Evolutionary conservation across 2,113 vertebrate species (phyloP), one percentile per base, ranked within the genome.

Genomic region (Phaethon lepturus): DNA sequence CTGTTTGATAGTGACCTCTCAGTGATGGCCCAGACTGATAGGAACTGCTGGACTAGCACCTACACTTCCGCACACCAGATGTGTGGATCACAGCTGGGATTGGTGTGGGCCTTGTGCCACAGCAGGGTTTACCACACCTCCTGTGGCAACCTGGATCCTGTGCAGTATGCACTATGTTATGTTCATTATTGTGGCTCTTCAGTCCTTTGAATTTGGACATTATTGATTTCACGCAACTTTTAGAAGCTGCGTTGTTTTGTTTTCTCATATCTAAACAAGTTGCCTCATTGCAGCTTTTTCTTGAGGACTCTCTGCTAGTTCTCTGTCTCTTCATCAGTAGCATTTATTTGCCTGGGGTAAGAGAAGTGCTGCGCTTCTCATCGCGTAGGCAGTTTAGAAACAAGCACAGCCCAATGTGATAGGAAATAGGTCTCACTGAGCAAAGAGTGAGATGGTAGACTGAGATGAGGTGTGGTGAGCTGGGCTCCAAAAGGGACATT

Each of bases 21-120:
- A 35, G 5, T 0, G 3, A 18, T 33, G 29, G 31, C 38, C 83
- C 38, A 49, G n/a, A 50, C 31, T 0, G 3, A 19, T 28, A 40
- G 60, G 50, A 86, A 44, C 6, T 45, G 38, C n/a, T 63, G 40
- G 15, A 67, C 40, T 64, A 52, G 15, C 2, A 6, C 28, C 28
- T 84, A 4, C 1, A 1, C 6, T 81, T 76, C 19, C 19, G 22
- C 7, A 5, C 2, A 0, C 5, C 45, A 19, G 13, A 6, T 3
- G 9, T 22, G 18, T 45, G n/a, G 53, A 81, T 23, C 38, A 71
- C 24, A 52, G 16, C 10, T 45, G 68, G 18, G 17, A 35, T 8
- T 71, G 23, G 6, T 7, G 2, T 33, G 53, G 33, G 14, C 9
- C 14, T 59, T 55, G 17, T 79, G 26, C 55, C 10, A 29, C 19